Conservation (phyloP, 2,113 vertebrate species). For the Petrocephalus microphthalmus region DNA sequence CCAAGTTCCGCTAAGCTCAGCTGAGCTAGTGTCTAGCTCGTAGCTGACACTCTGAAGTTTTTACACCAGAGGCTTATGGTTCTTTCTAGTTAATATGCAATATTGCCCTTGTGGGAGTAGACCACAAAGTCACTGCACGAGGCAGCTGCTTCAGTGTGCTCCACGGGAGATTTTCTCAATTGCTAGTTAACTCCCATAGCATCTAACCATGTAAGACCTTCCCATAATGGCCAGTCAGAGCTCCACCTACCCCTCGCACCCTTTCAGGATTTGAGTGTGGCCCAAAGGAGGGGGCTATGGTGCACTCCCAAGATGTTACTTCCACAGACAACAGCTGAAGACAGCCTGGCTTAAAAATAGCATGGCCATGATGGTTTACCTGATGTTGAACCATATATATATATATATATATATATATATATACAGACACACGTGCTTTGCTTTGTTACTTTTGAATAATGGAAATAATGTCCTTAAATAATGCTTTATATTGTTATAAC, state of each 20-base stretch:
- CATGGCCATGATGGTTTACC: constrained; percentile 29
- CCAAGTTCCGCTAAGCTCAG: background rate
- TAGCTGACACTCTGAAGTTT: background rate
- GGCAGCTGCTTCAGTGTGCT: constrained; percentile 6
- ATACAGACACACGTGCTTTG: background rate
- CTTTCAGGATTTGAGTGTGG: background rate
- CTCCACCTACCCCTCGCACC: background rate
- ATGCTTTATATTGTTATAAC: too few relatives aligned
- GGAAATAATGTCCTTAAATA: too few relatives aligned
- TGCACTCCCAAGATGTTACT: constrained; percentile 27
- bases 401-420: too few relatives aligned
- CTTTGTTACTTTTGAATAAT: too few relatives aligned
- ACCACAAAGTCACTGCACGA: background rate
- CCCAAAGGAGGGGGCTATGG: background rate
- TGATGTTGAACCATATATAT: background rate
- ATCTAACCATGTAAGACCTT: constrained; percentile 15
- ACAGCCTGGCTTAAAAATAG: constrained; percentile 52
- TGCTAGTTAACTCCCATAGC: constrained; percentile 11
- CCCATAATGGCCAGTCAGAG: constrained; percentile 18
- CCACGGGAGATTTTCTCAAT: background rate
- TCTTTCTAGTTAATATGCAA: background rate
- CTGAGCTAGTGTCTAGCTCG: background rate
- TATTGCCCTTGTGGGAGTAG: constrained; percentile 1
- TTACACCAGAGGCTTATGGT: background rate
- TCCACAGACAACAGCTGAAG: constrained; percentile 60